Base-by-base conservation (phyloP, 2,113 vertebrate species). In the Symphodus melops region DNA sequence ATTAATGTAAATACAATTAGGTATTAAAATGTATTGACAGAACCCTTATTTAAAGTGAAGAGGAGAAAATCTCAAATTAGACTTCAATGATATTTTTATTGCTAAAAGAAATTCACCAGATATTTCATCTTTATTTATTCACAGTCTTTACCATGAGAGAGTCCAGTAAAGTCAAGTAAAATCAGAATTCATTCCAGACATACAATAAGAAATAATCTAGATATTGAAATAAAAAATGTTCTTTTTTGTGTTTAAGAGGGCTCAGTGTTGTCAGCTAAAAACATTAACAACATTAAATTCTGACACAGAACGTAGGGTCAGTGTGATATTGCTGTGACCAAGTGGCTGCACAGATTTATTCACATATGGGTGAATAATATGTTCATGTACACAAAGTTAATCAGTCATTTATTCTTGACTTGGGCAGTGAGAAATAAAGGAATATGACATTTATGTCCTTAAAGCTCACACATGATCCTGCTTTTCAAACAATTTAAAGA, bases 231-330 rank as follows among this genome's bases (percentile, higher is more conserved):
- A 53, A 20, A 36, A 33, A 16, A 14, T 8, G 1, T 33, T 33
- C 3, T 33, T 25, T n/a, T 0, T 44, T 44, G 42, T 71, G 52
- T 36, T 9, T 55, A n/a, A 61, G 4, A 55, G 9, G 19, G 10
- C 19, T 73, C n/a, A 66, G 42, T 10, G 3, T 9, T 41, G 39
- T 2, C 39, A 41, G 39, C 8, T 10, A 41, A 41, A 41, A 77
- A 73, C 25, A 60, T 74, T 41, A 56, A 42, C n/a, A 13, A 75
- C 57, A 71, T 48, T 55, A 33, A 42, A 48, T 48, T 63, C n/a
- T 67, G 68, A 63, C 1, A 5, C 23, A 52, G 16, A 63, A 42
- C 20, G 53, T 33, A 25, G 36, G 19, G 49, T 56, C 20, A 56
- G 2, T 0, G 4, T 73, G 64, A 46, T 25, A 64, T 53, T 1